Base-by-base conservation (phyloP, 2,113 vertebrate species). In the Serilophus lunatus region DNA sequence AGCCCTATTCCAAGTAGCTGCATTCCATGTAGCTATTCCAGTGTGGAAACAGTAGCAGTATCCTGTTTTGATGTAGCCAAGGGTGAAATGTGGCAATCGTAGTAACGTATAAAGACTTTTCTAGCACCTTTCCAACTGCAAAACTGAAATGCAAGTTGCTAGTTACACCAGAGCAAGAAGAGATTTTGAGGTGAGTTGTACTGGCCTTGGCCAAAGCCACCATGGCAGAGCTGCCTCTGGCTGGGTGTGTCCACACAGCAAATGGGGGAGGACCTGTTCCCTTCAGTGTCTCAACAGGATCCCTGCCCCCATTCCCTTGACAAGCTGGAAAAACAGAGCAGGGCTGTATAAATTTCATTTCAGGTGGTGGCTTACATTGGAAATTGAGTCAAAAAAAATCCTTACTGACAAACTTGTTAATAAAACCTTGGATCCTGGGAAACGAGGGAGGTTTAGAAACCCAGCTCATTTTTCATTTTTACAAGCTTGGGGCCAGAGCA, bases 351-450 rank as follows among this genome's bases (percentile, higher is more conserved):
- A 54, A 29, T 28, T 53, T 90, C 4, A 2, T 4, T 45, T 53
- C 18, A 49, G 26, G 20, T 63, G 38, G 29, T 57, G 53, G 12
- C 47, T 93, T 72, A 33, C 0, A 1, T 24, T 82, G 40, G 53
- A 64, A 87, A 72, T 13, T 18, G 20, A 88, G 44, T 63, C 0
- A 60, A 60, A 60, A 82, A 78, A 75, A 64, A 61, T 50, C 59
- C 59, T 61, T 56, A 6, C 80, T 83, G 81, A 74, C 83, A 92
- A 92, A 82, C 59, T 70, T 83, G 50, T 90, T 92, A 78, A 54
- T 88, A 74, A 93, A 90, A 38, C 68, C 24, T 74, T 70, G 82
- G 72, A 90, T 90, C 63, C 63, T 83, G 82, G 71, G 80, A 90
- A 86, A 53, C 3, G 14, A 78, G 82, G 44, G 50, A 70, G 28